These are phyloP conservation scores for Chaetodon trifasciatus DNA, from an alignment of 2,797 vertebrate species.

Conservation along the genomic window DNA sequence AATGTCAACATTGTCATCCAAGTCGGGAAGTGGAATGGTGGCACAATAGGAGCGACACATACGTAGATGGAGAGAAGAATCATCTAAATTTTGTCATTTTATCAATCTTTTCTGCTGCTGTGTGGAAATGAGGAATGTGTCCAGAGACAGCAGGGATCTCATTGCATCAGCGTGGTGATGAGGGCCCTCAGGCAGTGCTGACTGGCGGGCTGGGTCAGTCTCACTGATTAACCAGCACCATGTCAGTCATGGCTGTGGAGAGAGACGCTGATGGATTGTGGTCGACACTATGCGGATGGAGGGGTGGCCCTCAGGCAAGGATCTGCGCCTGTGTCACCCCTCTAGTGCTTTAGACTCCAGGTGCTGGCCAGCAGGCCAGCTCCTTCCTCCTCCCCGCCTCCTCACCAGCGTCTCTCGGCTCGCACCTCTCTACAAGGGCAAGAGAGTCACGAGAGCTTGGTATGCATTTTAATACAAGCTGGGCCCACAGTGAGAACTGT, in stretches of 20 bases:
- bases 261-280: constrained; percentile 41
- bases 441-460: constrained; percentile 11
- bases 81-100: not conserved
- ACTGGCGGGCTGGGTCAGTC: constrained; percentile 41
- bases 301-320: constrained; percentile 54
- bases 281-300: constrained; percentile 49
- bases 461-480: constrained; percentile 27
- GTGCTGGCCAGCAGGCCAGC: constrained; percentile 20
- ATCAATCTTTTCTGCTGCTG: not conserved
- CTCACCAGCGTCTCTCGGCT: not conserved
- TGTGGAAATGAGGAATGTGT: not conserved
- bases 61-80: not conserved
- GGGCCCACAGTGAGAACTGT: not conserved
- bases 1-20: not conserved
- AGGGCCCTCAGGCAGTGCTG: constrained; percentile 32
- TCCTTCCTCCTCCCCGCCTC: not conserved
- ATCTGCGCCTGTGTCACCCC: constrained; percentile 51
- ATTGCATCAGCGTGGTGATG: constrained; percentile 30
- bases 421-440: constrained; percentile 1
- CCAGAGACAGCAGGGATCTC: constrained; percentile 4
- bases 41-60: not conserved
- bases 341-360: constrained; percentile 53
- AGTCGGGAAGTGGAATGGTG: not conserved
- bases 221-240: constrained; percentile 53
- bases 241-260: constrained; percentile 47